These are phyloP conservation scores for Zeus faber DNA, from an alignment of 2,113 vertebrate species.

Conservation along the genomic window DNA sequence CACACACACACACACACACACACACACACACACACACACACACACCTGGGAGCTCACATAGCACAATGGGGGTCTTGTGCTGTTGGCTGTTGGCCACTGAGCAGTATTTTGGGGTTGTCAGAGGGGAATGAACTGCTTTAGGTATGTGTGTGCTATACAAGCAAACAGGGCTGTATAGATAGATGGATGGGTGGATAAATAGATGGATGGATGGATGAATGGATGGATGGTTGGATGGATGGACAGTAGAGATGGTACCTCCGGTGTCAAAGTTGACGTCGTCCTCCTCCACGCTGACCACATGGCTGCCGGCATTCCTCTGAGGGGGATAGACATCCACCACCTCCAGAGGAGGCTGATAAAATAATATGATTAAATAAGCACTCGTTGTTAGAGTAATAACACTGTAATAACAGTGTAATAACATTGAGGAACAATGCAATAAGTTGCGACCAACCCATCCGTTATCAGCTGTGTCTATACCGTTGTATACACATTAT, in stretches of 20 bases:
- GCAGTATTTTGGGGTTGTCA: constrained; percentile 6
- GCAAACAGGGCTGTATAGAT: no score
- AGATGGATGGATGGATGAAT: no score
- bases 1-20: constrained; percentile 19
- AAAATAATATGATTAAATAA: neutral
- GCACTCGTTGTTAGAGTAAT: no score
- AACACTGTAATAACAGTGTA: no score
- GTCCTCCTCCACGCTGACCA: constrained; percentile 81
- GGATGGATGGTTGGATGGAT: no score
- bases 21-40: constrained; percentile 36
- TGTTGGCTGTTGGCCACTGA: constrained; percentile 47
- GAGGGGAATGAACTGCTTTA: neutral
- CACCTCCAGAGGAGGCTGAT: constrained; percentile 52
- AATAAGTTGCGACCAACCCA: no score
- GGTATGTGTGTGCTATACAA: neutral
- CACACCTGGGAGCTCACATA: constrained; percentile 49
- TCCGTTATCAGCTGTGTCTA: no score
- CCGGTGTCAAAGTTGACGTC: constrained; percentile 75
- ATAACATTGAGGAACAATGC: no score
- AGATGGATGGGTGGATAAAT: no score
- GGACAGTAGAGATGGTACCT: constrained; percentile 80
- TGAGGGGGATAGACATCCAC: constrained; percentile 42
- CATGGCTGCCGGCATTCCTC: constrained; percentile 53
- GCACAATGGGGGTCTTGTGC: constrained; percentile 62
- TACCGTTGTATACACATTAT: no score